These are phyloP conservation scores for Tenthredo scrophulariae DNA, from an alignment of 2,888 invertebrate species.

Conservation along the genomic window DNA sequence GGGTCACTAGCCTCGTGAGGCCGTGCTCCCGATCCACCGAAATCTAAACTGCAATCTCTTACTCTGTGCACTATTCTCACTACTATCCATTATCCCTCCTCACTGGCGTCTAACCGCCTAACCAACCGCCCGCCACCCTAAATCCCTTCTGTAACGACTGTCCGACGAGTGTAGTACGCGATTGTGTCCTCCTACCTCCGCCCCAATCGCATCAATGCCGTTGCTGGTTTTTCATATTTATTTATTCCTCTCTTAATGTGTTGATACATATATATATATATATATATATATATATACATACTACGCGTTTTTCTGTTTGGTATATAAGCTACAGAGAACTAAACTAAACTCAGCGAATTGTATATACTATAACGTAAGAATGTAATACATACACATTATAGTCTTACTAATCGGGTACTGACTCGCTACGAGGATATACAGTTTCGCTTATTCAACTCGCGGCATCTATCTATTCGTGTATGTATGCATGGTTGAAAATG, in stretches of 20 bases:
- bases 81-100: not conserved
- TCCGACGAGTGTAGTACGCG: not conserved
- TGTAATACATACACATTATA: not conserved
- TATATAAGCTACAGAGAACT: not conserved
- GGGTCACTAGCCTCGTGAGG: conserved; percentile 73
- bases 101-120: not conserved
- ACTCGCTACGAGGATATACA: not conserved
- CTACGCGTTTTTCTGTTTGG: too few species aligned
- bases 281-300: not conserved
- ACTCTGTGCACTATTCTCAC: conserved; percentile 31
- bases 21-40: conserved; percentile 53
- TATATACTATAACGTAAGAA: not conserved
- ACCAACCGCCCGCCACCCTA: not conserved
- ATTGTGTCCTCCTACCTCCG: not conserved
- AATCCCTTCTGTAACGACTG: not conserved
- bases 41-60: conserved; percentile 52
- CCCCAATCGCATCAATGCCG: not conserved
- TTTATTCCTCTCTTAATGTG: not conserved
- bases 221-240: not conserved
- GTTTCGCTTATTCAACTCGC: conserved; percentile 2
- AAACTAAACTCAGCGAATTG: not conserved
- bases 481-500: not conserved
- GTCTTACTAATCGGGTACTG: not conserved
- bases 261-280: not conserved
- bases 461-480: not conserved